phyloP scores from a whole-genome alignment of 2,797 vertebrate genomes.

The Premnoplex brunnescens region DNA sequence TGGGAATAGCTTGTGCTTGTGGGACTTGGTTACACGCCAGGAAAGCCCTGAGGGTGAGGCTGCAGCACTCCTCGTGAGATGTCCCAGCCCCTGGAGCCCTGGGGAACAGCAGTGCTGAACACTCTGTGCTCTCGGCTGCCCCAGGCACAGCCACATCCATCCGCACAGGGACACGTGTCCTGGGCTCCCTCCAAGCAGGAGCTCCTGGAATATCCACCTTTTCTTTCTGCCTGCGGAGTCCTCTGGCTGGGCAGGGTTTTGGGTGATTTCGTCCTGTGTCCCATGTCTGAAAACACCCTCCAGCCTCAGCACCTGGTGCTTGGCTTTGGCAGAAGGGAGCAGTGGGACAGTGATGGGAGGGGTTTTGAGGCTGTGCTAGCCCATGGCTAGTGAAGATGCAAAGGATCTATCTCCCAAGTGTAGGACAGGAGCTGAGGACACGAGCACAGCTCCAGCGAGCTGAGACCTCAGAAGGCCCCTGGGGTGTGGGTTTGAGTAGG shows the following conservation, averaged over 20 bases:
- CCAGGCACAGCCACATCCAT: not conserved
- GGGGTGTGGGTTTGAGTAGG: not conserved
- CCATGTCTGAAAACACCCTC: not conserved
- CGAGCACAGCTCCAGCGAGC: not conserved
- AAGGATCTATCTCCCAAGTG: not conserved
- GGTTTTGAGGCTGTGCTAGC: not conserved
- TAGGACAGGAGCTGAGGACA: not conserved
- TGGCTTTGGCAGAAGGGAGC: not conserved
- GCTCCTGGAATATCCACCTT: not conserved
- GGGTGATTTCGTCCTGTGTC: rapidly evolving
- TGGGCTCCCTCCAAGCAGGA: not conserved
- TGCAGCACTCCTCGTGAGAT: not conserved
- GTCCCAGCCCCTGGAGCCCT: not conserved
- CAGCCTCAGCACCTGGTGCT: rapidly evolving
- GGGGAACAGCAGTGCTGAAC: not conserved
- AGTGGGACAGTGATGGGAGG: not conserved
- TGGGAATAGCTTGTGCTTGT: not conserved
- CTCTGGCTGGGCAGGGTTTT: not conserved
- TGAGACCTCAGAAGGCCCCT: not conserved
- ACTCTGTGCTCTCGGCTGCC: not conserved
- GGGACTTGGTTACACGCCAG: not conserved
- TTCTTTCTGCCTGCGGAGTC: not conserved
- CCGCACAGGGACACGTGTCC: not conserved
- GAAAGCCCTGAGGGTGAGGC: not conserved
- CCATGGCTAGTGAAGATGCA: not conserved